A percentile compares a stretch with the other conserved stretches of the same genome.
Evolutionary conservation across 2,888 invertebrate species (phyloP).

Genomic region (Athripsodes cinereus): DNA sequence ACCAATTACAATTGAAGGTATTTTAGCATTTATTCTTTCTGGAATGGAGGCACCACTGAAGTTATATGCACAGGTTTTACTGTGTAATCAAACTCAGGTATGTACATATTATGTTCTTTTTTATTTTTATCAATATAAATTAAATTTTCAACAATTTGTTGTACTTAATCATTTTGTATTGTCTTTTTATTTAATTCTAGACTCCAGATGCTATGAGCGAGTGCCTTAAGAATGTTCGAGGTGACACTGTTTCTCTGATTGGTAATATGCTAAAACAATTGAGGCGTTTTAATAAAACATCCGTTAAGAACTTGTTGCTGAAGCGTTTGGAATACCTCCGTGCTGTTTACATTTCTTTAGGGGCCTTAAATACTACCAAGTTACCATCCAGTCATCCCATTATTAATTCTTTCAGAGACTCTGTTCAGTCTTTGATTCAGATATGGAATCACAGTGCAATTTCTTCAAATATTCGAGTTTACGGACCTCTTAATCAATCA

Average conservation of each 20-base stretch:
- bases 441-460: slow-evolving; percentile 16
- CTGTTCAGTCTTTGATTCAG: slow-evolving; percentile 14
- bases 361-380: slow-evolving; percentile 38
- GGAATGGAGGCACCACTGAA: slow-evolving; percentile 53
- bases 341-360: slow-evolving; percentile 39
- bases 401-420: slow-evolving; percentile 11
- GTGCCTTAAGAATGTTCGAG: slow-evolving; percentile 47
- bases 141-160: neutral
- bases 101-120: too few species aligned
- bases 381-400: slow-evolving; percentile 16
- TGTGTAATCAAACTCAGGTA: slow-evolving; percentile 49
- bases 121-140: neutral
- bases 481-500: slow-evolving; percentile 7
- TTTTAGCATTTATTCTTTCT: slow-evolving; percentile 66
- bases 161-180: neutral
- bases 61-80: slow-evolving; percentile 48
- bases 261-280: slow-evolving; percentile 49
- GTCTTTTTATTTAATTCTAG: slow-evolving; percentile 29
- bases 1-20: slow-evolving; percentile 58
- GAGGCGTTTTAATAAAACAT: slow-evolving; percentile 38
- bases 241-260: slow-evolving; percentile 47
- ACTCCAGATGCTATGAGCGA: slow-evolving; percentile 37
- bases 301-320: slow-evolving; percentile 38
- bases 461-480: neutral
- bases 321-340: slow-evolving; percentile 42